Evolutionary conservation across 2,797 vertebrate genomes (phyloP).

Genomic region (Ctenopoma kingsleyae): DNA sequence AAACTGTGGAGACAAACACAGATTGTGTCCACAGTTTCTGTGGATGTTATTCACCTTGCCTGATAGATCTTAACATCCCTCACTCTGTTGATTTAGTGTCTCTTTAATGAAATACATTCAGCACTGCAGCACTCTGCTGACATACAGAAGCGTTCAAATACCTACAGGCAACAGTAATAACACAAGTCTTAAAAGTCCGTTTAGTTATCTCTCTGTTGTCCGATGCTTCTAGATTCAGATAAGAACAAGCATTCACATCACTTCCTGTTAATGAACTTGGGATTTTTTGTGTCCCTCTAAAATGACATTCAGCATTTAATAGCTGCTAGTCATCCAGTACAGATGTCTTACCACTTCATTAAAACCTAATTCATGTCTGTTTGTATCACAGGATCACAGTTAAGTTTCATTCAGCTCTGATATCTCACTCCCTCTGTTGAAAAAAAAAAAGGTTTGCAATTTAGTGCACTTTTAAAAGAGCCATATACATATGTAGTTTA

Average conservation of each 20-base stretch:
- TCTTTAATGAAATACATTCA: conserved; percentile 78
- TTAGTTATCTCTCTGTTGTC: conserved; percentile 37
- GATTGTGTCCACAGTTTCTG: conserved; percentile 17
- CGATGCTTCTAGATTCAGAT: conserved; percentile 14
- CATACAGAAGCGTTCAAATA: conserved; percentile 15
- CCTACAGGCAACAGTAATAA: conserved; percentile 20
- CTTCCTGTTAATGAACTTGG: conserved; percentile 17
- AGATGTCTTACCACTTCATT: conserved; percentile 16
- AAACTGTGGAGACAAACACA: not conserved
- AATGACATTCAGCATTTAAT: conserved; percentile 25
- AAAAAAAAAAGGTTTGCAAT: conserved; percentile 20
- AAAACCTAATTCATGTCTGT: conserved; percentile 28
- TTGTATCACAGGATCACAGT: conserved; percentile 12
- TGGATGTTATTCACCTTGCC: conserved; percentile 67
- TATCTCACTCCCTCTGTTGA: conserved; percentile 22
- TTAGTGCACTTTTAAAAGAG: conserved; percentile 51
- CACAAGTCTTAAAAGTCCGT: conserved; percentile 36
- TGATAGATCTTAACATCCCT: conserved; percentile 63
- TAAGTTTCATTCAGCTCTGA: conserved; percentile 14
- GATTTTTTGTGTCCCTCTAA: conserved; percentile 18
- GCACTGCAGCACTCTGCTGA: conserved; percentile 64
- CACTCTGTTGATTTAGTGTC: conserved; percentile 74
- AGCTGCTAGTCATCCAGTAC: not conserved
- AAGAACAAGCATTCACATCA: conserved; percentile 19
- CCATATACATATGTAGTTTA: conserved; percentile 44